Evolutionary conservation across 1,140 invertebrate genomes (phyloP).

Genomic region (Drosophila bipectinata): DNA sequence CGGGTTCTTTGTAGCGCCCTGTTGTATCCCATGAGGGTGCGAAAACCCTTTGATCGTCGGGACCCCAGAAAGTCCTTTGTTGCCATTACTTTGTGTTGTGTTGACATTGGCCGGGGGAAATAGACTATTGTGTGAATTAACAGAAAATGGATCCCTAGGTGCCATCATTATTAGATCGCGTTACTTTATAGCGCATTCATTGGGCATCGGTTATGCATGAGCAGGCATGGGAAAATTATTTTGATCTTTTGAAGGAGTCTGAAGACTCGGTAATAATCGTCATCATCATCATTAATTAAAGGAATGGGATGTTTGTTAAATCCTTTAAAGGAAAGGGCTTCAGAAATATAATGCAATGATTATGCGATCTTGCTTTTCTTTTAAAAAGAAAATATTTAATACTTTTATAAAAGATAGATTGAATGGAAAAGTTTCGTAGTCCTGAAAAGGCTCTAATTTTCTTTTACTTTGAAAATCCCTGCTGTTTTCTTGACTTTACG

Average conservation of each 20-base stretch:
- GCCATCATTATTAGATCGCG: constrained; percentile 39
- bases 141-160: constrained; percentile 34
- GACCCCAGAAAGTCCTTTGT: constrained; percentile 43
- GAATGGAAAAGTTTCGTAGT: neutral
- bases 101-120: constrained; percentile 45
- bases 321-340: neutral
- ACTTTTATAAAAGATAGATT: too few relatives aligned
- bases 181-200: constrained; percentile 44
- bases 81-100: constrained; percentile 34
- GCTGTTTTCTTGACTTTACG: neutral
- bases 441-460: neutral
- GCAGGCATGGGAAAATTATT: constrained; percentile 69
- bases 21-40: constrained; percentile 46
- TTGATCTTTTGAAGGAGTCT: constrained; percentile 17
- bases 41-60: constrained; percentile 46
- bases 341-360: neutral
- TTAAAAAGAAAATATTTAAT: neutral
- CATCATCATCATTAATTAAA: constrained; percentile 34
- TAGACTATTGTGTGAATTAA: constrained; percentile 17
- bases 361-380: neutral
- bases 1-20: constrained; percentile 28
- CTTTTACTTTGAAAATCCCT: neutral
- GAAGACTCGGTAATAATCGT: neutral
- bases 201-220: constrained; percentile 55
- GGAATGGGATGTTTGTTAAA: constrained; percentile 7